Evolutionary conservation across 1,140 invertebrate species (phyloP).

Genomic region (Brachionus koreanus): DNA sequence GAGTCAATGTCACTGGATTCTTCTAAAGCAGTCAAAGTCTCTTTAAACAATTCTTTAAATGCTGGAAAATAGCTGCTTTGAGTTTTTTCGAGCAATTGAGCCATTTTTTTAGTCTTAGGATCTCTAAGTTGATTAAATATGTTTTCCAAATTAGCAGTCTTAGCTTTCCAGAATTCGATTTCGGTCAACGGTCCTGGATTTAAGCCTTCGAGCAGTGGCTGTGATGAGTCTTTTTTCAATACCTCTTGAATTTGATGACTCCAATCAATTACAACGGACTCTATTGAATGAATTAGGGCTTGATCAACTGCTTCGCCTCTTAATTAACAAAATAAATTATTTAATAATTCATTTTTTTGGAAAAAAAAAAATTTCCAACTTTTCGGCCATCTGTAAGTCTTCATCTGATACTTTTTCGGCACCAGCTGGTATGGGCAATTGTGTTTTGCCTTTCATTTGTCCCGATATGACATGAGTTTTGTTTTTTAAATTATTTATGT

Average conservation of each 20-base stretch:
- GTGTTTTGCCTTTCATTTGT: slow-evolving; percentile 85
- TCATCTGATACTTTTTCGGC: slow-evolving; percentile 75
- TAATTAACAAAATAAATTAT: not conserved
- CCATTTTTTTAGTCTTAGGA: slow-evolving; percentile 75
- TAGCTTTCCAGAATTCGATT: slow-evolving; percentile 74
- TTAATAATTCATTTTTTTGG: not conserved
- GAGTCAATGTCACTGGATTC: slow-evolving; percentile 84
- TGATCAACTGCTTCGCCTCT: slow-evolving; percentile 63
- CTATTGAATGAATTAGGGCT: slow-evolving; percentile 83
- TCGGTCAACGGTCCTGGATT: slow-evolving; percentile 77
- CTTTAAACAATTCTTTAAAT: slow-evolving; percentile 67
- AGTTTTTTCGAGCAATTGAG: slow-evolving; percentile 78
- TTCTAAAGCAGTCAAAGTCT: slow-evolving; percentile 66
- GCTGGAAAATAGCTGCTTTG: slow-evolving; percentile 87
- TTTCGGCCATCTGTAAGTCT: slow-evolving; percentile 66
- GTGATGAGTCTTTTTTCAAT: slow-evolving; percentile 76
- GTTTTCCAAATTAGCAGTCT: slow-evolving; percentile 72
- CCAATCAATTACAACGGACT: slow-evolving; percentile 93
- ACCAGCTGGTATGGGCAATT: slow-evolving; percentile 84
- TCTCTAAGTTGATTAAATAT: slow-evolving; percentile 74
- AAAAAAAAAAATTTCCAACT: slow-evolving; percentile 51
- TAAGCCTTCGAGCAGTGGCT: slow-evolving; percentile 71
- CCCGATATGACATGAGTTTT: slow-evolving; percentile 84
- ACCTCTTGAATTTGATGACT: slow-evolving; percentile 86
- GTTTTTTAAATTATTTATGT: slow-evolving; percentile 79